Evolutionary conservation across 2,797 vertebrate genomes (phyloP).

Genomic region (Rhynchotus rufescens): DNA sequence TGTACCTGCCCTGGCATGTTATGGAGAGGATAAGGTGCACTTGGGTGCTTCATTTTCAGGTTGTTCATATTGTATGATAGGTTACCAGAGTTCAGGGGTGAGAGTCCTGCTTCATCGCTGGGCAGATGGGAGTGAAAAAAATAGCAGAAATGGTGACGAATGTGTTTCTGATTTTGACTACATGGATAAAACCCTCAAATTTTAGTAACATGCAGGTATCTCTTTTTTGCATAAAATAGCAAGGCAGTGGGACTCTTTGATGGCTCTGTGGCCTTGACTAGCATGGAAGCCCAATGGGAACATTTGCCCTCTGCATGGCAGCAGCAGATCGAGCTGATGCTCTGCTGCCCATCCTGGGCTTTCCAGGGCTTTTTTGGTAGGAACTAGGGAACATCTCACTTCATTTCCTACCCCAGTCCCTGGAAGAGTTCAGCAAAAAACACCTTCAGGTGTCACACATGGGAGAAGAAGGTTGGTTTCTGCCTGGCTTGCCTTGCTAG

Average conservation of each 20-base stretch:
- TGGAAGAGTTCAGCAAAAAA: not conserved
- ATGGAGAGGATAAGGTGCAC: not conserved
- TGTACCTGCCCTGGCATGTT: not conserved
- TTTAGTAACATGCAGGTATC: not conserved
- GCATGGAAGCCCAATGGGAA: not conserved
- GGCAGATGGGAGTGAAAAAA: not conserved
- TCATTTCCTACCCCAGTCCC: not conserved
- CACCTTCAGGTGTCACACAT: not conserved
- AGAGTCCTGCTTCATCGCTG: not conserved
- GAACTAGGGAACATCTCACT: not conserved
- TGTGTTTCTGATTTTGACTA: not conserved
- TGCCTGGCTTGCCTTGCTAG: not conserved
- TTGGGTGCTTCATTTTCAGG: not conserved
- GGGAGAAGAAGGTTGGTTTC: not conserved
- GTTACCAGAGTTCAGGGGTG: not conserved
- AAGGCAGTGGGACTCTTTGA: not conserved
- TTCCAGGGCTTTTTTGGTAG: not conserved
- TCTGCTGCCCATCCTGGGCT: not conserved
- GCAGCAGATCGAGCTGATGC: fast-evolving
- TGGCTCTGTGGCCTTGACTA: not conserved
- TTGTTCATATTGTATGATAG: not conserved
- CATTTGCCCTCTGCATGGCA: fast-evolving
- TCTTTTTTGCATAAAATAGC: too few relatives aligned
- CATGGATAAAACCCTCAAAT: constrained; percentile 10
- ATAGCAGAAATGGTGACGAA: not conserved